Percentiles rank a stretch among this genome's conserved stretches.
These are phyloP conservation scores for Poecilus cupreus DNA, from an alignment of 2,888 invertebrate species.

Conservation along the genomic window DNA sequence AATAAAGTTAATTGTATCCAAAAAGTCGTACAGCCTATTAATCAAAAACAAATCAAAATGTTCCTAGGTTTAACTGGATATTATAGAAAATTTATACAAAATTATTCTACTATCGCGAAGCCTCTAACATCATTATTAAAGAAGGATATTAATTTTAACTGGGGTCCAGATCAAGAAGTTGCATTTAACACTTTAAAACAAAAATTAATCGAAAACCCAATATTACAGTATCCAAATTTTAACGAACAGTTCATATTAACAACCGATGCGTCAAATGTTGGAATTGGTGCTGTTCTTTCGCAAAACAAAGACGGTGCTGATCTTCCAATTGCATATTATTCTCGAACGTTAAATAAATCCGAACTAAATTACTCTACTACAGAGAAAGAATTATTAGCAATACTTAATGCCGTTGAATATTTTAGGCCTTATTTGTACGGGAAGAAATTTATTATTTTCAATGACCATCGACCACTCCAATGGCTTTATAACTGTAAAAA, in stretches of 20 bases:
- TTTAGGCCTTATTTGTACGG: constrained; percentile 60
- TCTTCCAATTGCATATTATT: constrained; percentile 59
- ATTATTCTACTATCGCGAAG: constrained; percentile 7
- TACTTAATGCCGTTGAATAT: constrained; percentile 58
- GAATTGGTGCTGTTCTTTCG: constrained; percentile 45
- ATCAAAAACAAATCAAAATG: neutral
- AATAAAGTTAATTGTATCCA: constrained; percentile 63
- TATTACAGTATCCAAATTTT: constrained; percentile 50
- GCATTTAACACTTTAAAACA: constrained; percentile 21
- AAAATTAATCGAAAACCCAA: constrained; percentile 12
- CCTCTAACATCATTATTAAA: constrained; percentile 61
- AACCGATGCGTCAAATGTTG: constrained; percentile 54
- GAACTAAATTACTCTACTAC: constrained; percentile 54
- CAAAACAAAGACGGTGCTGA: constrained; percentile 42
- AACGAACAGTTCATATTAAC: constrained; percentile 21
- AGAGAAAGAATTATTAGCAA: constrained; percentile 59
- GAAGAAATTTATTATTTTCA: too few species aligned
- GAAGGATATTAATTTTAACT: constrained; percentile 59
- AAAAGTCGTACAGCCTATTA: constrained; percentile 22
- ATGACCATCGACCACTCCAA: constrained; percentile 64
- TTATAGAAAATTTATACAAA: constrained; percentile 56
- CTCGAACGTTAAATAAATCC: constrained; percentile 52
- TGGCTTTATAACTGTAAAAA: constrained; percentile 65
- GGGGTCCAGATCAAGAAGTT: constrained; percentile 54
- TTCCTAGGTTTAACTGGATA: constrained; percentile 31